These are phyloP conservation scores for Toxotes jaculatrix DNA, from an alignment of 2,113 vertebrate genomes.

Conservation along the genomic window DNA sequence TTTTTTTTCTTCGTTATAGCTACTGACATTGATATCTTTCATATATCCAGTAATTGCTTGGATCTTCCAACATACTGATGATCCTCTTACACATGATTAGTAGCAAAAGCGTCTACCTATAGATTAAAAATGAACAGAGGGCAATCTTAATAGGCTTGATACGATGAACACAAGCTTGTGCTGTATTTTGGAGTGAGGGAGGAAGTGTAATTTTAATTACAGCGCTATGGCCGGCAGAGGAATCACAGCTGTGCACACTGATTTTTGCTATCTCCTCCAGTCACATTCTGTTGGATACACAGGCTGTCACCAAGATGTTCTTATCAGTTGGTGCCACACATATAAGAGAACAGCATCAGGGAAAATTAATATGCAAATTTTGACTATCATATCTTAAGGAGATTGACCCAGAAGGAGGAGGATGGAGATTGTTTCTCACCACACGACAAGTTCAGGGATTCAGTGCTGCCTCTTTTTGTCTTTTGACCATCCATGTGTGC, in stretches of 20 bases:
- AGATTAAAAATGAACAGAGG: constrained; percentile 23
- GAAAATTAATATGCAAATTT: constrained; percentile 67
- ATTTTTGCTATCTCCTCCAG: constrained; percentile 51
- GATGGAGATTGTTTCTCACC: constrained; percentile 38
- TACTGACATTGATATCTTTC: constrained; percentile 9
- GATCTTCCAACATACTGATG: constrained; percentile 13
- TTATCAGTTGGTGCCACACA: constrained; percentile 64
- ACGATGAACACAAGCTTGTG: constrained; percentile 44
- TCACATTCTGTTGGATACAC: constrained; percentile 45
- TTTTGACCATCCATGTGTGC: constrained; percentile 6
- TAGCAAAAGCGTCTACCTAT: constrained; percentile 14
- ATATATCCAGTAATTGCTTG: constrained; percentile 12
- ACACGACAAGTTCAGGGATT: constrained; percentile 7
- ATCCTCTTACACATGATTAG: constrained; percentile 1
- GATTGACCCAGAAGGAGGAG: constrained; percentile 38
- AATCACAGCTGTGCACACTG: constrained; percentile 44
- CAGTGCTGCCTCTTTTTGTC: constrained; percentile 10
- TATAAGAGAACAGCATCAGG: constrained; percentile 46
- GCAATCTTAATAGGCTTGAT: constrained; percentile 34
- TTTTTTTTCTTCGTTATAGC: background rate
- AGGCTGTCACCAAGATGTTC: constrained; percentile 30
- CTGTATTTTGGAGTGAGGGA: constrained; percentile 21
- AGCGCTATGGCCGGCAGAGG: constrained; percentile 17
- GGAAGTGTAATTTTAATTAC: constrained; percentile 49
- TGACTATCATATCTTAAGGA: constrained; percentile 36